phyloP scores from a whole-genome alignment of 2,113 vertebrate genomes.

The Perca schrenkii region DNA sequence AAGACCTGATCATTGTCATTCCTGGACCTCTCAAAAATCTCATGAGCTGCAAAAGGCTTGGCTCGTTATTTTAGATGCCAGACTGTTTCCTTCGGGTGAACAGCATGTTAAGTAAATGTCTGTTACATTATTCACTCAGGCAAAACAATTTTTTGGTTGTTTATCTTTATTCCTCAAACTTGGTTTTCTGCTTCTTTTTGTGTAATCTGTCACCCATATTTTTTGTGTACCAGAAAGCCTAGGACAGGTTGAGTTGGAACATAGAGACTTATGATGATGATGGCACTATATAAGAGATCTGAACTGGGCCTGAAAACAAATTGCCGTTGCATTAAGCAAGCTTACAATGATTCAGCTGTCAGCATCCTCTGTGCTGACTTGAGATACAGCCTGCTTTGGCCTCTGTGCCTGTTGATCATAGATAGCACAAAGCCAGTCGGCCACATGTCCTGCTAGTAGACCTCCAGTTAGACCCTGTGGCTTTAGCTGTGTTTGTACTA shows the following conservation, averaged over 20 bases:
- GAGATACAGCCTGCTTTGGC: constrained; percentile 38
- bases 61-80: not conserved
- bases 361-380: constrained; percentile 28
- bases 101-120: constrained; percentile 42
- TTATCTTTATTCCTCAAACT: not conserved
- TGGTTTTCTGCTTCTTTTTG: constrained; percentile 6
- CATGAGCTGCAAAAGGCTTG: constrained; percentile 17
- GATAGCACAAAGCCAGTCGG: constrained; percentile 8
- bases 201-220: constrained; percentile 12
- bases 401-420: constrained; percentile 34
- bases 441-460: constrained; percentile 38
- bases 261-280: constrained; percentile 14
- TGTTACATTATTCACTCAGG: constrained; percentile 63
- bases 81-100: constrained; percentile 11
- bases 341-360: constrained; percentile 44
- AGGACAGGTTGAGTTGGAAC: constrained; percentile 14
- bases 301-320: constrained; percentile 40
- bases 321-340: constrained; percentile 34
- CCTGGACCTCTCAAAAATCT: constrained; percentile 8
- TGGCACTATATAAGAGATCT: constrained; percentile 34
- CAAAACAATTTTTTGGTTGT: constrained; percentile 10
- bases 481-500: constrained; percentile 51
- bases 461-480: constrained; percentile 40
- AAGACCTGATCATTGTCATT: constrained; percentile 15
- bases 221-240: constrained; percentile 11